These are phyloP conservation scores for Adrianichthys oophorus DNA, from an alignment of 2,797 vertebrate genomes.

Conservation along the genomic window DNA sequence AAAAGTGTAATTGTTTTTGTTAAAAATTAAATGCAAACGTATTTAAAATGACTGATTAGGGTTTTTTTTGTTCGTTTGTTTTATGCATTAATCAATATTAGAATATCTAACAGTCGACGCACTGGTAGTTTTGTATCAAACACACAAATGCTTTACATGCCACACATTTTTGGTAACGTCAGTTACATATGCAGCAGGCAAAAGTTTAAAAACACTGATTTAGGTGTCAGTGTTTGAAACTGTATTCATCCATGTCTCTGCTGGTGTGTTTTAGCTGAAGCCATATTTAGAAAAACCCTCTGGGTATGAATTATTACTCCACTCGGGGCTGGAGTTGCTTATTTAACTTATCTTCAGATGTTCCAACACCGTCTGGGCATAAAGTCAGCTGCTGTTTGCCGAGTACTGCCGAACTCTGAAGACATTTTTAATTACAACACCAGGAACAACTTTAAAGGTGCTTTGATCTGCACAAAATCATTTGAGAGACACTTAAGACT, in stretches of 20 bases:
- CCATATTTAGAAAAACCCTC: conserved; percentile 53
- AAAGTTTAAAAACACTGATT: no score
- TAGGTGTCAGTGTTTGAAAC: not conserved
- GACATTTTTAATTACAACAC: conserved; percentile 68
- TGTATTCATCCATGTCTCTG: conserved; percentile 2
- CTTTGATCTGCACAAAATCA: conserved; percentile 58
- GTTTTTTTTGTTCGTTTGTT: no score
- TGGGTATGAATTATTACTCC: conserved; percentile 41
- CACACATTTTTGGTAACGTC: no score
- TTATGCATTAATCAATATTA: no score
- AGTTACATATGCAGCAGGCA: no score
- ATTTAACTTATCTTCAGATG: conserved; percentile 57
- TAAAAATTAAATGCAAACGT: no score
- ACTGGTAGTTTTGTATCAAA: no score
- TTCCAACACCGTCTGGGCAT: conserved; percentile 28
- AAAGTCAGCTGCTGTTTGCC: conserved; percentile 29
- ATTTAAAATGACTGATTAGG: no score
- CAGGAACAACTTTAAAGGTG: conserved; percentile 66
- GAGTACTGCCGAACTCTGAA: conserved; percentile 23
- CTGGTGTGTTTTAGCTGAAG: conserved; percentile 31
- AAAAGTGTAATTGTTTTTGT: no score
- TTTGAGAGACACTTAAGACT: conserved; percentile 38
- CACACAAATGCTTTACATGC: no score
- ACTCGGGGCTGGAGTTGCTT: conserved; percentile 27
- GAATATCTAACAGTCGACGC: no score